Evolutionary conservation across 2,113 vertebrate species (phyloP).

Genomic region (Pteropus alecto): DNA sequence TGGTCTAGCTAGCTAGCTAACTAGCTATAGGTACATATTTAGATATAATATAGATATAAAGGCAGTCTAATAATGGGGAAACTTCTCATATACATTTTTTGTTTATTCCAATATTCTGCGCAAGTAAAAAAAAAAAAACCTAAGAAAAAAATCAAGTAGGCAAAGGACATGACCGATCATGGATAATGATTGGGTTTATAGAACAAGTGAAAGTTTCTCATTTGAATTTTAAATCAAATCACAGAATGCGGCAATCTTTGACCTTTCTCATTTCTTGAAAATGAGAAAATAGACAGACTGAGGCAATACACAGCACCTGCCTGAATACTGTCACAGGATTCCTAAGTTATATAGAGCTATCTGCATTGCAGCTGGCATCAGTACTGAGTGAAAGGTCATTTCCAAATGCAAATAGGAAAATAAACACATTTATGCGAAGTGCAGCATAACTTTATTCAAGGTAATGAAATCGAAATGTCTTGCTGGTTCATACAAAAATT

Average conservation of each 20-base stretch:
- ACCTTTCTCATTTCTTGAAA: constrained; percentile 68
- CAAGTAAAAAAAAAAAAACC: background rate
- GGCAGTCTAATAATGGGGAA: background rate
- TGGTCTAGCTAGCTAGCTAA: background rate
- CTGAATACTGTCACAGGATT: constrained; percentile 26
- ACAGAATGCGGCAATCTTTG: constrained; percentile 38
- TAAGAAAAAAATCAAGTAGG: background rate
- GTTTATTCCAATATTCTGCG: constrained; percentile 40
- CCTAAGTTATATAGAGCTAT: constrained; percentile 48
- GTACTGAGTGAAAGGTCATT: constrained; percentile 69
- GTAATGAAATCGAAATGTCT: constrained; percentile 63
- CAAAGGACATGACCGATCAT: constrained; percentile 11
- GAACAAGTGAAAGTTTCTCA: constrained; percentile 27
- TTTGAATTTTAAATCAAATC: constrained; percentile 68
- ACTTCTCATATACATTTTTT: background rate
- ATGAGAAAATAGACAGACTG: constrained; percentile 47
- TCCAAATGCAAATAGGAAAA: constrained; percentile 63
- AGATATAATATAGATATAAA: background rate
- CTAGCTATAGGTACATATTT: background rate
- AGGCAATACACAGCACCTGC: constrained; percentile 45
- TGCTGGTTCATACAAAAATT: constrained; percentile 51
- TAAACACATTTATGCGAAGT: constrained; percentile 67
- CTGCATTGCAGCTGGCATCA: constrained; percentile 35
- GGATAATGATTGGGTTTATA: constrained; percentile 14
- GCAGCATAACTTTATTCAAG: constrained; percentile 49